Evolutionary conservation across 2,113 vertebrate species (phyloP).

Genomic region (Seriola dumerili): DNA sequence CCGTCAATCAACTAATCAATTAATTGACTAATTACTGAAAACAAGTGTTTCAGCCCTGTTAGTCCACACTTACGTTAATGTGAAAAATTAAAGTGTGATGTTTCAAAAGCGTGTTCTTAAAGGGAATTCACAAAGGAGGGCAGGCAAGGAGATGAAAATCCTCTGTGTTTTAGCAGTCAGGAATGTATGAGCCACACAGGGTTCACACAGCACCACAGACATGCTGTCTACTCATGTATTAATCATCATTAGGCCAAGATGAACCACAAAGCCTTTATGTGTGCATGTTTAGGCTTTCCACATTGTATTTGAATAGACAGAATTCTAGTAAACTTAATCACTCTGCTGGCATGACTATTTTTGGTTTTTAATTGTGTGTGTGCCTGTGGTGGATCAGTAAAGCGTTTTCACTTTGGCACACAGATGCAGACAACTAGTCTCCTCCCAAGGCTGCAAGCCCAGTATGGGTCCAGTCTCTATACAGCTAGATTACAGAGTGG

Average conservation of each 20-base stretch:
- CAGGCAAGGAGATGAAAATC: slow-evolving; percentile 49
- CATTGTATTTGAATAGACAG: slow-evolving; percentile 53
- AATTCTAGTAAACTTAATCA: slow-evolving; percentile 60
- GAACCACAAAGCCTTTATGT: slow-evolving; percentile 59
- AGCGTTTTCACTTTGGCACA: slow-evolving; percentile 66
- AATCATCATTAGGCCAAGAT: slow-evolving; percentile 63
- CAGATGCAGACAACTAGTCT: slow-evolving; percentile 71
- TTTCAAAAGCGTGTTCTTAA: slow-evolving; percentile 27
- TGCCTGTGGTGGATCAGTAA: slow-evolving; percentile 63
- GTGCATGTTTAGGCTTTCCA: slow-evolving; percentile 60
- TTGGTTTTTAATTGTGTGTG: slow-evolving; percentile 67
- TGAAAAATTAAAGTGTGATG: slow-evolving; percentile 19
- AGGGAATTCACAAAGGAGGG: slow-evolving; percentile 33
- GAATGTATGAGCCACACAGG: slow-evolving; percentile 58
- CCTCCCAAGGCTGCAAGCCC: slow-evolving; percentile 73
- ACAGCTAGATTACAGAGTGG: slow-evolving; percentile 77
- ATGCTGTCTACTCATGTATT: slow-evolving; percentile 62
- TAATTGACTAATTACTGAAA: neutral
- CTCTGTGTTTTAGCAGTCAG: slow-evolving; percentile 42
- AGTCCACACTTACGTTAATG: neutral
- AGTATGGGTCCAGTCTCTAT: slow-evolving; percentile 58
- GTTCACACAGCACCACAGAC: slow-evolving; percentile 71
- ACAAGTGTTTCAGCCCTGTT: neutral
- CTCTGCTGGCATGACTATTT: slow-evolving; percentile 65
- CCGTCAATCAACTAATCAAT: too few species aligned